Percentiles rank a stretch among this genome's conserved stretches.
Evolutionary conservation across 2,888 invertebrate genomes (phyloP).

Genomic region (Luffia ferchaultella): DNA sequence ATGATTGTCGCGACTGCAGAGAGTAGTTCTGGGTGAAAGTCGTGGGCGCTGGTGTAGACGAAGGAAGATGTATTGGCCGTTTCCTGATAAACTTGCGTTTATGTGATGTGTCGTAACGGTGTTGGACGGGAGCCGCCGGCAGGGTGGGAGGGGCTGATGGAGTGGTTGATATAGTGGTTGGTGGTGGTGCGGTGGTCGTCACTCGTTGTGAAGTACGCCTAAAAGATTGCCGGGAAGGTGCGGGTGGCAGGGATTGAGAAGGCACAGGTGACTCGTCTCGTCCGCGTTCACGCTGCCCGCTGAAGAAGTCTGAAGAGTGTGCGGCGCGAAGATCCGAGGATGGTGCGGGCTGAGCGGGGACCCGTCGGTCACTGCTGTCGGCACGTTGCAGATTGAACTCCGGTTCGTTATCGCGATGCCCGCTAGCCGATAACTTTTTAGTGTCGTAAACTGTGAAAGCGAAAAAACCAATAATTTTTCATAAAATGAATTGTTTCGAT

Average conservation of each 20-base stretch:
- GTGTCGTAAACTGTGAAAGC: slow-evolving; percentile 66
- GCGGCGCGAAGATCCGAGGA: slow-evolving; percentile 73
- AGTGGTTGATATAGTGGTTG: slow-evolving; percentile 38
- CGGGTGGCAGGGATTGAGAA: slow-evolving; percentile 16
- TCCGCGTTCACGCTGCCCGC: slow-evolving; percentile 56
- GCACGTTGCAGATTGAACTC: slow-evolving; percentile 77
- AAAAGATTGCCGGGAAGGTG: slow-evolving; percentile 18
- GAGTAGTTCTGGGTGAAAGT: slow-evolving; percentile 29
- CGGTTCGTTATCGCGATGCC: slow-evolving; percentile 71
- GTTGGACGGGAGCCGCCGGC: slow-evolving; percentile 24
- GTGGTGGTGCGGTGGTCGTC: slow-evolving; percentile 44
- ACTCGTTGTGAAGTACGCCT: slow-evolving; percentile 27
- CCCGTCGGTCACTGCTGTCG: slow-evolving; percentile 68
- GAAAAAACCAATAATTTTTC: slow-evolving; percentile 13
- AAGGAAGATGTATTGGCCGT: slow-evolving; percentile 37
- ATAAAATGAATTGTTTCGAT: slow-evolving; percentile 7
- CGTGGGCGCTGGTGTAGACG: slow-evolving; percentile 27
- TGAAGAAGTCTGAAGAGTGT: slow-evolving; percentile 80
- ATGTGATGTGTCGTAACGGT: slow-evolving; percentile 30
- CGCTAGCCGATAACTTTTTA: slow-evolving; percentile 59
- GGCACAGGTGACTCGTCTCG: slow-evolving; percentile 36
- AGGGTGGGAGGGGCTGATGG: slow-evolving; percentile 25
- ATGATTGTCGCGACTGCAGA: slow-evolving; percentile 16
- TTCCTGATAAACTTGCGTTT: slow-evolving; percentile 51
- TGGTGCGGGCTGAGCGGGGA: slow-evolving; percentile 29